Evolutionary conservation across 2,888 invertebrate species (phyloP), one percentile per base, ranked within the genome.

Genomic region (Patella ulyssiponensis): DNA sequence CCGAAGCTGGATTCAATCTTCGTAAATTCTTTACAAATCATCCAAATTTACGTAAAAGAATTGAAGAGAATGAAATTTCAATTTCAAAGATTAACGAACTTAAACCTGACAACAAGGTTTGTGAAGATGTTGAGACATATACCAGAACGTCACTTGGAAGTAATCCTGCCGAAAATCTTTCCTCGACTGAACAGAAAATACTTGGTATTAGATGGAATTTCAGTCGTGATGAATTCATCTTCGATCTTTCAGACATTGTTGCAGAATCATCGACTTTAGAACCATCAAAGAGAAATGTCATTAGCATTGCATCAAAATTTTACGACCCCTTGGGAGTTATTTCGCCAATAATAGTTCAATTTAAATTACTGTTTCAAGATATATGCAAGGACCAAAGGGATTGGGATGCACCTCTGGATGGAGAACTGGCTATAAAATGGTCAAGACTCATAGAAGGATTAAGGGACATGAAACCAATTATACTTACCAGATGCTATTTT

Each of bases 261-360:
- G 20, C 64, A 3, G 64, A 64, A 23, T 20, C 64, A 5, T 4
- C 17, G 58, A 64, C 20, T 11, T 14, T 64, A 23, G 64, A 64
- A 64, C 64, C 64, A 64, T 23, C 64, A 64, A 64, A 64, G 23
- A 20, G 64, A 23, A 64, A 64, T 23, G 64, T 64, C 23, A 64
- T 64, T 23, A 64, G 64, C 23, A 20, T 64, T 64, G 64, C 64
- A 12, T 64, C 64, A 20, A 64, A 64, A 20, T 64, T 64, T 64
- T 64, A 64, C 64, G 64, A 64, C 23, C 23, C 64, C 12, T 12
- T 23, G 11, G 64, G 64, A 64, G 23, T 64, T 64, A 15, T 64
- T 23, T 64, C 64, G 23, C 20, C 64, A 12, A 23, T 64, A 64
- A 64, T 64, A 20, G 14, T 64, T 23, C 64, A 64, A 14, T 64